Percentiles rank a stretch among this genome's conserved stretches.
phyloP scores from a whole-genome alignment of 2,113 vertebrate genomes.

The Dendropsophus ebraccatus region DNA sequence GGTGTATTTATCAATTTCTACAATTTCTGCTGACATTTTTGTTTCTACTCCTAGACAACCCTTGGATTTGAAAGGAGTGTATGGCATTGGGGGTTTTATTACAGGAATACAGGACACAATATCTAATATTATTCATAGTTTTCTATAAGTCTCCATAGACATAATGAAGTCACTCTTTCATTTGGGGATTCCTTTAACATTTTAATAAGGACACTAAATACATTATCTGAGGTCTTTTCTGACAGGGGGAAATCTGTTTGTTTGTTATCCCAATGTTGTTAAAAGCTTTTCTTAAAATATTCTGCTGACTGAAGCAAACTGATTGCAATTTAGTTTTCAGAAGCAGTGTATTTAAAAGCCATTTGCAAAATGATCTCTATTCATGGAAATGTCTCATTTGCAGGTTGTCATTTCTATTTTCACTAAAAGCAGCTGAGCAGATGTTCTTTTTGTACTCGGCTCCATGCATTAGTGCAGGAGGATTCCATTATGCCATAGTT shows the following conservation, averaged over 20 bases:
- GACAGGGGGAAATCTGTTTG: constrained; percentile 61
- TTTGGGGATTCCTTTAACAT: constrained; percentile 27
- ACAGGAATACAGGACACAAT: background rate
- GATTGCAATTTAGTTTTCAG: constrained; percentile 63
- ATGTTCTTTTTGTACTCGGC: constrained; percentile 56
- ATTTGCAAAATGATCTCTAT: constrained; percentile 63
- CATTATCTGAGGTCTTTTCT: constrained; percentile 62
- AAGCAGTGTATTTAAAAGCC: constrained; percentile 67
- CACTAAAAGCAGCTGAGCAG: constrained; percentile 63
- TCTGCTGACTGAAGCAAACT: constrained; percentile 69
- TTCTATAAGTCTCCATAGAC: background rate
- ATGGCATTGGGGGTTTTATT: background rate
- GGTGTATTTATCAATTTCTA: background rate
- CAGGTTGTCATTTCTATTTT: constrained; percentile 63
- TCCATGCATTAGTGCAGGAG: constrained; percentile 21
- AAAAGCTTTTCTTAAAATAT: constrained; percentile 58
- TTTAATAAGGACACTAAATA: constrained; percentile 60
- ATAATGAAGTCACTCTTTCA: background rate
- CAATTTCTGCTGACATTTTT: background rate
- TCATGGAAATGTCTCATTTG: constrained; percentile 64
- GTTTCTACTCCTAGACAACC: background rate
- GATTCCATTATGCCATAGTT: constrained; percentile 20
- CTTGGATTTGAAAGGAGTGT: background rate
- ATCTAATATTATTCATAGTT: background rate
- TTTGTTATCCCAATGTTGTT: constrained; percentile 51